A percentile compares a stretch with the other conserved stretches of the same genome.
Conservation (phyloP, 2,113 vertebrate species). For the Thymallus thymallus region DNA sequence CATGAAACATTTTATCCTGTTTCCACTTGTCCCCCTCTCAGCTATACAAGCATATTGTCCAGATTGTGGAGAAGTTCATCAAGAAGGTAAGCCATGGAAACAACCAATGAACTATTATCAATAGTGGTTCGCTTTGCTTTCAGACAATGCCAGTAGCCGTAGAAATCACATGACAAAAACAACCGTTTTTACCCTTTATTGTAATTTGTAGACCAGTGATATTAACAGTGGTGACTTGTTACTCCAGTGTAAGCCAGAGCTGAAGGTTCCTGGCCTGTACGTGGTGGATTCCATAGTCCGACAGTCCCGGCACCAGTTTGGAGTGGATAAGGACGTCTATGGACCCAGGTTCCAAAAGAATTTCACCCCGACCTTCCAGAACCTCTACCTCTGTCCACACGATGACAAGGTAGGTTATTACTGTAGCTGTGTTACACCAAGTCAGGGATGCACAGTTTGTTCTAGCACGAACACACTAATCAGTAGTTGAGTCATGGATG, state of each 20-base stretch:
- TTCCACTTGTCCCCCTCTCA: conserved; percentile 53
- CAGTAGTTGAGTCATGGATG: too few species aligned
- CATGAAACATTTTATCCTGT: not conserved
- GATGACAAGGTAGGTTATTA: conserved; percentile 88
- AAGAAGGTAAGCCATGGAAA: conserved; percentile 85
- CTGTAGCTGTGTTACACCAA: not conserved
- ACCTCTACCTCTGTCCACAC: conserved; percentile 94
- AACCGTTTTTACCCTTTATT: too few species aligned
- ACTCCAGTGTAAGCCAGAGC: conserved; percentile 93
- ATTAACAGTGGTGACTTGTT: conserved; percentile 11
- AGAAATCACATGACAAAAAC: too few species aligned
- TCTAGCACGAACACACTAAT: too few species aligned
- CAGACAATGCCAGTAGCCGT: too few species aligned
- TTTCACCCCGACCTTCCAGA: conserved; percentile 95
- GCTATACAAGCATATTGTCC: conserved; percentile 99
- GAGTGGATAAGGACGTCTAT: conserved; percentile 96
- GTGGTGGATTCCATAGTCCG: conserved; percentile 98
- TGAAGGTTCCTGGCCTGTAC: conserved; percentile 94
- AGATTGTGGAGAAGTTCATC: conserved; percentile 99
- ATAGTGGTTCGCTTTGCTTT: not conserved
- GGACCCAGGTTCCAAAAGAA: conserved; percentile 98
- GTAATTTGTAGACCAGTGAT: too few species aligned
- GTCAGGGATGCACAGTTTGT: too few species aligned
- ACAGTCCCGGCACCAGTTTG: conserved; percentile 98
- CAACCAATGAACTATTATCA: not conserved